These are phyloP conservation scores for Coenonympha arcania DNA, from an alignment of 2,888 invertebrate genomes.

Conservation along the genomic window DNA sequence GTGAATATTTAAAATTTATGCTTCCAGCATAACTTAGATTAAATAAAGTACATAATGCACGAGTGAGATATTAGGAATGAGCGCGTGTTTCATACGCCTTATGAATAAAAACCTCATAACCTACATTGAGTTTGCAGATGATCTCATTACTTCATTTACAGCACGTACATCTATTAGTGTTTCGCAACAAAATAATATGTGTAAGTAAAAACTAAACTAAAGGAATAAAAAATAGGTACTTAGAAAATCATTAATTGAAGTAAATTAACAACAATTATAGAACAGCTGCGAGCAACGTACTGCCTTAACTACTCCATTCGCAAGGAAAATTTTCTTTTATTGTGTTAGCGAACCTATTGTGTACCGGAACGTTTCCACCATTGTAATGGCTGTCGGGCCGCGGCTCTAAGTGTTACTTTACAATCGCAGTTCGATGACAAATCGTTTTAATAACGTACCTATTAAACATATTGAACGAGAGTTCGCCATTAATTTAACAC, in stretches of 20 bases:
- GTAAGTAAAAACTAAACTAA: no score
- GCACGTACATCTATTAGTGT: not conserved
- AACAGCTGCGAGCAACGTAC: not conserved
- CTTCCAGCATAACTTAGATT: no score
- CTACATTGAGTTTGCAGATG: no score
- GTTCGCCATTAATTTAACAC: not conserved
- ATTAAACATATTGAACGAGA: conserved; percentile 37
- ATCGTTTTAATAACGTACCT: conserved; percentile 56
- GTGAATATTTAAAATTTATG: no score
- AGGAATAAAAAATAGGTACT: no score
- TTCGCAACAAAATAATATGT: no score
- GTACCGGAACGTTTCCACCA: conserved; percentile 57
- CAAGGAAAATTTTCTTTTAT: conserved; percentile 51
- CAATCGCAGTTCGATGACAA: conserved; percentile 62
- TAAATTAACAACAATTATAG: not conserved
- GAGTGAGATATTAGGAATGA: no score
- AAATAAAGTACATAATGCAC: no score
- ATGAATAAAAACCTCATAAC: no score
- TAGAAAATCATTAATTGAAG: not conserved
- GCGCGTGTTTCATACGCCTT: no score
- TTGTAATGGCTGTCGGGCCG: conserved; percentile 47
- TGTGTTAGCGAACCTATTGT: conserved; percentile 68
- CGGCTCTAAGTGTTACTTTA: conserved; percentile 51
- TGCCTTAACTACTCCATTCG: conserved; percentile 22
- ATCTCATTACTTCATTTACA: no score